Percentiles rank a stretch among this genome's conserved stretches.
These are phyloP conservation scores for Tamias sibiricus DNA, from an alignment of 2,113 vertebrate species.

Conservation along the genomic window DNA sequence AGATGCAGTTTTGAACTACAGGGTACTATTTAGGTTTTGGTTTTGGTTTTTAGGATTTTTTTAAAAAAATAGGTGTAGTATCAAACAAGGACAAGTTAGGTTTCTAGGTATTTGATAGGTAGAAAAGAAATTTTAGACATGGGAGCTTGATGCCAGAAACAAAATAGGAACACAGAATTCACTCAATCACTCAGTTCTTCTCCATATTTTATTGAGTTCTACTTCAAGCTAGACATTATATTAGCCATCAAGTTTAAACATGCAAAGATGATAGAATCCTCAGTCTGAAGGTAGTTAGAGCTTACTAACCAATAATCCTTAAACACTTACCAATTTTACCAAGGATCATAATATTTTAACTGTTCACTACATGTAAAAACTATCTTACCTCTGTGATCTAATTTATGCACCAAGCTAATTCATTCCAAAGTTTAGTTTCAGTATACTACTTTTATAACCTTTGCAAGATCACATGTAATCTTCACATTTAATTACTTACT, in stretches of 20 bases:
- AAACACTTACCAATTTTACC: background rate
- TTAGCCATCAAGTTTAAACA: background rate
- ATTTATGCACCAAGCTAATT: background rate
- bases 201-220: constrained; percentile 5
- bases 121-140: background rate
- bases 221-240: background rate
- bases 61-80: too few species aligned
- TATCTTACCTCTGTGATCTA: background rate
- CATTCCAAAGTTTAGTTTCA: background rate
- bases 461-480: background rate
- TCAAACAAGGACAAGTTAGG: background rate
- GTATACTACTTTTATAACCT: background rate
- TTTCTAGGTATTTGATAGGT: background rate
- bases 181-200: background rate
- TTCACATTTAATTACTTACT: background rate
- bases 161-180: background rate
- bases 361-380: background rate
- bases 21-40: background rate
- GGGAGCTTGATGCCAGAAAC: background rate
- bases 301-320: background rate
- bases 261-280: background rate
- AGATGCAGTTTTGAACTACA: background rate
- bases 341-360: background rate
- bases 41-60: background rate
- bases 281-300: background rate